Conservation (phyloP, 2,113 vertebrate species). For the Dasyprocta punctata region DNA sequence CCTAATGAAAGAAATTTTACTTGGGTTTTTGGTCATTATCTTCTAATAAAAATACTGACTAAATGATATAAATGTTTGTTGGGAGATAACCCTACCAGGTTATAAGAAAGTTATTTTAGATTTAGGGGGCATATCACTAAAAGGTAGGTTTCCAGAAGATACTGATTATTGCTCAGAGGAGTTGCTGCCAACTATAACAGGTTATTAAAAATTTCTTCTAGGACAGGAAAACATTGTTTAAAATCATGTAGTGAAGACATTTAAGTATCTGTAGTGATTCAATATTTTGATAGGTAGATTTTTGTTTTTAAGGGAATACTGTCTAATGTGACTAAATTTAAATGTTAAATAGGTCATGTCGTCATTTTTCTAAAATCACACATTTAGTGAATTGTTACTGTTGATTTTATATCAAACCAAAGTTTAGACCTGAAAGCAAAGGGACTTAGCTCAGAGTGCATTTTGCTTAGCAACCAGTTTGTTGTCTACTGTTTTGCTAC, state of each 20-base stretch:
- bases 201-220: slow-evolving; percentile 47
- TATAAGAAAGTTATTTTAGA: slow-evolving; percentile 36
- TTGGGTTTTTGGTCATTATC: slow-evolving; percentile 46
- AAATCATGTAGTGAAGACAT: slow-evolving; percentile 1
- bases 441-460: slow-evolving; percentile 26
- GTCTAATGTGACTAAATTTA: slow-evolving; percentile 62
- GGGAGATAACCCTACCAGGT: slow-evolving; percentile 43
- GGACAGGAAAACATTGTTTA: neutral
- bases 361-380: slow-evolving; percentile 54
- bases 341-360: slow-evolving; percentile 18
- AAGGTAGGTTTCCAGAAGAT: neutral
- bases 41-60: slow-evolving; percentile 61
- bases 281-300: slow-evolving; percentile 52
- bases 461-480: slow-evolving; percentile 76
- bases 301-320: slow-evolving; percentile 49
- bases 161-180: neutral
- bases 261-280: slow-evolving; percentile 7
- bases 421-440: slow-evolving; percentile 52
- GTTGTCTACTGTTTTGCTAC: slow-evolving; percentile 80
- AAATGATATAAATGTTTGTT: slow-evolving; percentile 42
- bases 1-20: slow-evolving; percentile 37
- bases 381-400: slow-evolving; percentile 13
- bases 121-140: neutral
- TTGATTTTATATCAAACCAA: slow-evolving; percentile 45
- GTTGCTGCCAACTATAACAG: neutral